Conservation (phyloP, 2,888 invertebrate species). For the Aspidiotus rigidus region DNA sequence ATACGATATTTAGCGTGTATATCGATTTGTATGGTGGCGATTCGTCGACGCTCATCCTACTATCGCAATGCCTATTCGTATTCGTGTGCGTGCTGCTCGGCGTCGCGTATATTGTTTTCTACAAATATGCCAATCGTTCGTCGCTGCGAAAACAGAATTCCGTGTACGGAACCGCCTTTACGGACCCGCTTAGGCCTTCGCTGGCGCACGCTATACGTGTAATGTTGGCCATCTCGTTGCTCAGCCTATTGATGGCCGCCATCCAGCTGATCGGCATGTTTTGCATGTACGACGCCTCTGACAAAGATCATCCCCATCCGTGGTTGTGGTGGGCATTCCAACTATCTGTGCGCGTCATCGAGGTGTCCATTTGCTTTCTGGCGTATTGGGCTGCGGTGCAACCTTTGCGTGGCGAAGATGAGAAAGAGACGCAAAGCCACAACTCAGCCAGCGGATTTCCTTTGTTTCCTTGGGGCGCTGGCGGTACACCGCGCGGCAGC, state of each 20-base stretch:
- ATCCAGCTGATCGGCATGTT: slow-evolving; percentile 61
- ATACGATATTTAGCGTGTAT: slow-evolving; percentile 69
- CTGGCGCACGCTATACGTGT: slow-evolving; percentile 81
- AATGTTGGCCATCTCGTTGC: slow-evolving; percentile 73
- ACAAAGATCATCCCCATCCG: slow-evolving; percentile 45
- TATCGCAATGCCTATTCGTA: slow-evolving; percentile 78
- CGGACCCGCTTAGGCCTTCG: slow-evolving; percentile 45
- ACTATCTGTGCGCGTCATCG: slow-evolving; percentile 71
- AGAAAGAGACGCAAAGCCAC: slow-evolving; percentile 48
- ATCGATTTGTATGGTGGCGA: slow-evolving; percentile 55
- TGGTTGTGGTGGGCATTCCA: slow-evolving; percentile 93
- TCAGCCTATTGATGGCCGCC: slow-evolving; percentile 72
- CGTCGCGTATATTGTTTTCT: slow-evolving; percentile 73
- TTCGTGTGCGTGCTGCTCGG: slow-evolving; percentile 75
- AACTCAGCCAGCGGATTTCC: slow-evolving; percentile 56
- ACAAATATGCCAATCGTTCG: slow-evolving; percentile 59
- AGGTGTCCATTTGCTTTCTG: slow-evolving; percentile 76
- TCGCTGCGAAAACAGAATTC: slow-evolving; percentile 41
- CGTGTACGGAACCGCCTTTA: slow-evolving; percentile 45
- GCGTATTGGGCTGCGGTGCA: slow-evolving; percentile 76
- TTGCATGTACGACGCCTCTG: slow-evolving; percentile 42
- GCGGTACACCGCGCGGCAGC: slow-evolving; percentile 39
- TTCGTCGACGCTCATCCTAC: slow-evolving; percentile 51
- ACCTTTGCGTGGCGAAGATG: slow-evolving; percentile 54
- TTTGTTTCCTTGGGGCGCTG: slow-evolving; percentile 67